phyloP scores from a whole-genome alignment of 2,113 vertebrate genomes.

The Sinocyclocheilus anophthalmus region DNA sequence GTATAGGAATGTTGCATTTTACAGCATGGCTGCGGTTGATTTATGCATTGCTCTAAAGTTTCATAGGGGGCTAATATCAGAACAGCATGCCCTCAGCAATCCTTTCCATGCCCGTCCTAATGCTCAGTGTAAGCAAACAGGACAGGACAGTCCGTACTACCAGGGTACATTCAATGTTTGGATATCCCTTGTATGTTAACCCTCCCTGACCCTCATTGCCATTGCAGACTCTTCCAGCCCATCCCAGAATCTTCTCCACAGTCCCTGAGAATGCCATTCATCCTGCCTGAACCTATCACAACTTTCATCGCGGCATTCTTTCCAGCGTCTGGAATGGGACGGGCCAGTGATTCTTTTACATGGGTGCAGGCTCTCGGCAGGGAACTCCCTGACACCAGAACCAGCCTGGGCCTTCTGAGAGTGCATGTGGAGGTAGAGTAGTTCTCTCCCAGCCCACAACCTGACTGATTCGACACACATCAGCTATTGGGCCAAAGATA shows the following conservation, averaged over 20 bases:
- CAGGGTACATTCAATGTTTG: not conserved
- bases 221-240: not conserved
- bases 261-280: slow-evolving; percentile 51
- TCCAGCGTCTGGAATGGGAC: slow-evolving; percentile 52
- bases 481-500: not conserved
- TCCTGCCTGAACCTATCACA: slow-evolving; percentile 56
- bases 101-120: slow-evolving; percentile 8
- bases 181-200: not conserved
- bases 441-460: not conserved
- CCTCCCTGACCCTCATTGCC: not conserved
- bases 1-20: not conserved
- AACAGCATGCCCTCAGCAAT: not conserved
- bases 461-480: slow-evolving; percentile 7
- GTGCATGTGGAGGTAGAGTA: not conserved
- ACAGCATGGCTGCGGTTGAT: not conserved
- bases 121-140: not conserved
- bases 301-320: slow-evolving; percentile 61
- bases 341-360: slow-evolving; percentile 53
- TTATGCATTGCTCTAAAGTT: slow-evolving; percentile 37
- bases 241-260: slow-evolving; percentile 37
- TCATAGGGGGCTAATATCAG: slow-evolving; percentile 21
- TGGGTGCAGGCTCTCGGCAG: slow-evolving; percentile 22
- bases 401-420: slow-evolving; percentile 1
- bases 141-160: slow-evolving; percentile 18
- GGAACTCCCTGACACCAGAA: slow-evolving; percentile 53